Evolutionary conservation across 1,140 invertebrate species (phyloP).

Genomic region (Listronotus oregonensis): DNA sequence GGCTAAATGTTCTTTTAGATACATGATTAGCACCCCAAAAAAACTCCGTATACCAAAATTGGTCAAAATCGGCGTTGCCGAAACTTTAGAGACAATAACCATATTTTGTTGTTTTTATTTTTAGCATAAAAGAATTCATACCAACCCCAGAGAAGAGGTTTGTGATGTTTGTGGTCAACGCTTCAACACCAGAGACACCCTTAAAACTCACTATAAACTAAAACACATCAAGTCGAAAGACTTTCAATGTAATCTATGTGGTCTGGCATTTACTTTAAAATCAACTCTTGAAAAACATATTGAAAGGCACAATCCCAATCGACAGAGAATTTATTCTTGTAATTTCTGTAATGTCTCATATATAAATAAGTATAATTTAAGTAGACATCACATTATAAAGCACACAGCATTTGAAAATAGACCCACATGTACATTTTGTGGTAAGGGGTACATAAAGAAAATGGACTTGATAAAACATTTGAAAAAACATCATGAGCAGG

Average conservation of each 20-base stretch:
- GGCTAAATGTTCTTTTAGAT: no score
- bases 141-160: constrained; percentile 1
- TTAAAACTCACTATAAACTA: background rate
- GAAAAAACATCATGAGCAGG: background rate
- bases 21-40: no score
- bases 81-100: no score
- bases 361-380: constrained; percentile 3
- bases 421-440: background rate
- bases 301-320: constrained; percentile 5
- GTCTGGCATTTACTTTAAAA: background rate
- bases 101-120: no score
- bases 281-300: constrained; percentile 7
- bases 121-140: background rate
- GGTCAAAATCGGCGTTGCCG: no score
- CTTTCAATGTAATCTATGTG: constrained; percentile 8
- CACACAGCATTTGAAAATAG: background rate
- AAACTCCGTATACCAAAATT: no score
- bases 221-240: background rate
- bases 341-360: background rate
- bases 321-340: constrained; percentile 4
- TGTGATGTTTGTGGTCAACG: constrained; percentile 6
- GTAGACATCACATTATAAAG: background rate
- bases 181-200: background rate
- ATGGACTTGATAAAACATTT: background rate
- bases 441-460: background rate